Conservation (phyloP, 2,888 invertebrate species). For the Holacanthella duospinosa region DNA sequence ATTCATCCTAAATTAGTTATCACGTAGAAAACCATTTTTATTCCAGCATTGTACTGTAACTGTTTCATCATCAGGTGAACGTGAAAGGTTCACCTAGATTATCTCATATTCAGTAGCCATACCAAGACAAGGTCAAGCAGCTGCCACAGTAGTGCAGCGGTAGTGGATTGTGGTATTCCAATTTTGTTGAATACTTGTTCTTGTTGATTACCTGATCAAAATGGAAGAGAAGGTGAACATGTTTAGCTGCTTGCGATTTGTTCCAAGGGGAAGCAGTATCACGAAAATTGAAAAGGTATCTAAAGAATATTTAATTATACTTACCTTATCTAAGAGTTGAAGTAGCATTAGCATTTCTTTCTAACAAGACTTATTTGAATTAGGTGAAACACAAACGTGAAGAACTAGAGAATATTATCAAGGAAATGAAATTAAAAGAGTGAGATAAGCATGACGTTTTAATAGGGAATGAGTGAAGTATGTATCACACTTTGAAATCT, state of each 20-base stretch:
- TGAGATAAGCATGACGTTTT: constrained; percentile 42
- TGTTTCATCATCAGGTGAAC: too few species aligned
- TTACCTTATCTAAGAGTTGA: not conserved
- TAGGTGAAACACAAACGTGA: constrained; percentile 64
- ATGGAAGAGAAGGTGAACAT: not conserved
- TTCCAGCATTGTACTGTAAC: too few species aligned
- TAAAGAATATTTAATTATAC: not conserved
- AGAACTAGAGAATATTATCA: constrained; percentile 64
- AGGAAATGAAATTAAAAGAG: constrained; percentile 58
- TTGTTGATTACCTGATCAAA: too few species aligned
- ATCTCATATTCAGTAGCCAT: too few species aligned
- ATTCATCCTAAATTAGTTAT: too few species aligned
- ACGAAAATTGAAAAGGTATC: not conserved
- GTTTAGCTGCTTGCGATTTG: not conserved
- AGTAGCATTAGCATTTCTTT: too few species aligned
- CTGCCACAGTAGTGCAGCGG: too few species aligned
- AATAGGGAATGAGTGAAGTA: not conserved
- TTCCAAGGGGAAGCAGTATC: not conserved
- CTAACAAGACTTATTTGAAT: not conserved
- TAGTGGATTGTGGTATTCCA: too few species aligned
- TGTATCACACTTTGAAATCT: not conserved
- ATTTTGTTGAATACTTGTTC: too few species aligned
- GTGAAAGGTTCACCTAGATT: too few species aligned
- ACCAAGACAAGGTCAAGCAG: too few species aligned
- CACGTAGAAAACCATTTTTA: too few species aligned